phyloP scores from a whole-genome alignment of 2,113 vertebrate genomes.

The Oxygymnocypris stewartii region DNA sequence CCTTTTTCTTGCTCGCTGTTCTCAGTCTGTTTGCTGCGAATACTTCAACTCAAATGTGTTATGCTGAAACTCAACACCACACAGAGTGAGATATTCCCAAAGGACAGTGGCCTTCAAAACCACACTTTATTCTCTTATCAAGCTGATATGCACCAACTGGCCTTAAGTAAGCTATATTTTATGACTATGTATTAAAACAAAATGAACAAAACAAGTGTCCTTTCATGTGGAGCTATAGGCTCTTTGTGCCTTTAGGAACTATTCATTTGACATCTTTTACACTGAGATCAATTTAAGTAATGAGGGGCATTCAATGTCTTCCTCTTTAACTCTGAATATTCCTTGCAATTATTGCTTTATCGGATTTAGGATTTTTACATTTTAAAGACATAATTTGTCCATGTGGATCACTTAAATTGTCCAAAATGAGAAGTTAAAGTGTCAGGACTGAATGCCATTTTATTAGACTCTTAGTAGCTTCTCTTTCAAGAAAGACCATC shows the following conservation, averaged over 20 bases:
- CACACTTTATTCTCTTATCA: background rate
- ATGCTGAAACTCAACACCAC: slow-evolving; percentile 30
- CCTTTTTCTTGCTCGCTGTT: slow-evolving; percentile 12
- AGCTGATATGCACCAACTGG: slow-evolving; percentile 34
- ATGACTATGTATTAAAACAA: background rate
- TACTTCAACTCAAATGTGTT: slow-evolving; percentile 36
- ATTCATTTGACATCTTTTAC: slow-evolving; percentile 64
- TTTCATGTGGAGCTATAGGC: background rate
- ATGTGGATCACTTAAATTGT: slow-evolving; percentile 56
- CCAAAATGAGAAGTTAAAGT: slow-evolving; percentile 54
- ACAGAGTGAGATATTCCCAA: slow-evolving; percentile 37
- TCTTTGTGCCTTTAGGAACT: slow-evolving; percentile 50
- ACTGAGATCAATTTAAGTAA: slow-evolving; percentile 68
- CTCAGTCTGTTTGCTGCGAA: slow-evolving; percentile 23
- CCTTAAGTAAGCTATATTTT: slow-evolving; percentile 44
- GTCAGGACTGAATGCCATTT: slow-evolving; percentile 42
- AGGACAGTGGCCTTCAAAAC: slow-evolving; percentile 27
- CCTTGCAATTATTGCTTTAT: slow-evolving; percentile 59
- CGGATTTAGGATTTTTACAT: slow-evolving; percentile 59
- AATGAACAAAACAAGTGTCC: background rate
- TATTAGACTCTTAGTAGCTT: slow-evolving; percentile 1
- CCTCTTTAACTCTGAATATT: slow-evolving; percentile 61
- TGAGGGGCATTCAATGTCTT: slow-evolving; percentile 63
- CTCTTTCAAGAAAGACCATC: slow-evolving; percentile 14
- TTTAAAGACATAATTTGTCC: slow-evolving; percentile 61